These are phyloP conservation scores for Andrena bicolor DNA, from an alignment of 2,888 invertebrate species.

Conservation along the genomic window DNA sequence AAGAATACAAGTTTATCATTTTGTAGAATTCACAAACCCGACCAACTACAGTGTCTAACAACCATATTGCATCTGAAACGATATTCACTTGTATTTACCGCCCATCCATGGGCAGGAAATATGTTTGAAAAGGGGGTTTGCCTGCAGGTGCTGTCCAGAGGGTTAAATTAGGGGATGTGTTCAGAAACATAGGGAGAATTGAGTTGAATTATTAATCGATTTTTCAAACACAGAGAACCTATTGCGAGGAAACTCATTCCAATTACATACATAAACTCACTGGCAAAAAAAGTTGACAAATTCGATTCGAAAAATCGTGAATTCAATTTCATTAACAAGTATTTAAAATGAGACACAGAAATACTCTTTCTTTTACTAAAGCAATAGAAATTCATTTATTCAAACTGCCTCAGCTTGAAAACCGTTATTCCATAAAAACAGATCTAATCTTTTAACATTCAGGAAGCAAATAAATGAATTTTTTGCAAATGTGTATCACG, in stretches of 20 bases:
- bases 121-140: conserved; percentile 10
- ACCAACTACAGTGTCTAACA: background rate
- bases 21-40: no score
- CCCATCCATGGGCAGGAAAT: background rate
- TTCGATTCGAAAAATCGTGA: no score
- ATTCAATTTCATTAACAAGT: no score
- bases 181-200: background rate
- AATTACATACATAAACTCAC: background rate
- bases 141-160: conserved; percentile 28
- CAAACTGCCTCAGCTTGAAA: background rate
- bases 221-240: background rate
- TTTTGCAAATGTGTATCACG: background rate
- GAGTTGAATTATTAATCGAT: background rate
- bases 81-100: conserved; percentile 14
- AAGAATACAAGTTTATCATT: no score
- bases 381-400: no score
- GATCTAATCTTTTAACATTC: background rate
- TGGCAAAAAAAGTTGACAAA: background rate
- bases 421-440: background rate
- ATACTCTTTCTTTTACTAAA: no score
- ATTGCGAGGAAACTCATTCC: background rate
- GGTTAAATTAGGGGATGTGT: conserved; percentile 15
- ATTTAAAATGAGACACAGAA: no score
- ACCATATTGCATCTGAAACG: background rate
- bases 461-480: background rate